Evolutionary conservation across 1,140 invertebrate species (phyloP).

Genomic region (Matsumurasca onukii): DNA sequence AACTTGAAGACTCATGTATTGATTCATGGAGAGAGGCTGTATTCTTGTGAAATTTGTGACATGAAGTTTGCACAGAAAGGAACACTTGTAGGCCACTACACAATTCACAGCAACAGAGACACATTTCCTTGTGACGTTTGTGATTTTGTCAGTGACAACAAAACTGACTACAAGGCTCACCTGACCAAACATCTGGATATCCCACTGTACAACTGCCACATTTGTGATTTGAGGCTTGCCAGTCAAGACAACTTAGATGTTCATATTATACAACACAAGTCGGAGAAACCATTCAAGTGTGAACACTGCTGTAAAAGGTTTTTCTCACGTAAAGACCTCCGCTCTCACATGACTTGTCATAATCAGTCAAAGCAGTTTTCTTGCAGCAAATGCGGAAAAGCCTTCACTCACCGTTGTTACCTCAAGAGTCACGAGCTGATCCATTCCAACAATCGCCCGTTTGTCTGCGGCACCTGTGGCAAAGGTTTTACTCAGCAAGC

Average conservation of each 20-base stretch:
- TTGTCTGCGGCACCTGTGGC: slow-evolving; percentile 63
- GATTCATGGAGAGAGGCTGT: slow-evolving; percentile 50
- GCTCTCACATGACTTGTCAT: slow-evolving; percentile 30
- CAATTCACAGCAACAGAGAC: slow-evolving; percentile 13
- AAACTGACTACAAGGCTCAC: slow-evolving; percentile 13
- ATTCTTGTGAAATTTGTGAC: slow-evolving; percentile 54
- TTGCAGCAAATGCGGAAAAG: slow-evolving; percentile 51
- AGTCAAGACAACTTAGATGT: slow-evolving; percentile 15
- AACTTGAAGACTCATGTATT: slow-evolving; percentile 39
- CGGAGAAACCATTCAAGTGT: slow-evolving; percentile 37
- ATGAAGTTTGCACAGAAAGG: slow-evolving; percentile 50
- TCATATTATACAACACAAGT: slow-evolving; percentile 36
- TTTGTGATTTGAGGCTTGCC: slow-evolving; percentile 4
- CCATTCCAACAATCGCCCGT: slow-evolving; percentile 65
- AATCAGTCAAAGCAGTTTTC: slow-evolving; percentile 48
- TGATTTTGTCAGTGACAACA: background rate
- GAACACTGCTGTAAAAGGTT: slow-evolving; percentile 24
- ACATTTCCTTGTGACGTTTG: slow-evolving; percentile 19
- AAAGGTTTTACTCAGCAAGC: slow-evolving; percentile 60
- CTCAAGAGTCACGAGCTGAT: slow-evolving; percentile 52
- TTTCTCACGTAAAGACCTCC: slow-evolving; percentile 16
- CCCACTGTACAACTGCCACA: background rate
- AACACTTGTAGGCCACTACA: slow-evolving; percentile 4
- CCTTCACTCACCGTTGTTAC: slow-evolving; percentile 51
- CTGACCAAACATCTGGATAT: background rate